Percentiles rank a stretch among this genome's conserved stretches.
Evolutionary conservation across 2,888 invertebrate genomes (phyloP).

Genomic region (Eupithecia subfuscata): DNA sequence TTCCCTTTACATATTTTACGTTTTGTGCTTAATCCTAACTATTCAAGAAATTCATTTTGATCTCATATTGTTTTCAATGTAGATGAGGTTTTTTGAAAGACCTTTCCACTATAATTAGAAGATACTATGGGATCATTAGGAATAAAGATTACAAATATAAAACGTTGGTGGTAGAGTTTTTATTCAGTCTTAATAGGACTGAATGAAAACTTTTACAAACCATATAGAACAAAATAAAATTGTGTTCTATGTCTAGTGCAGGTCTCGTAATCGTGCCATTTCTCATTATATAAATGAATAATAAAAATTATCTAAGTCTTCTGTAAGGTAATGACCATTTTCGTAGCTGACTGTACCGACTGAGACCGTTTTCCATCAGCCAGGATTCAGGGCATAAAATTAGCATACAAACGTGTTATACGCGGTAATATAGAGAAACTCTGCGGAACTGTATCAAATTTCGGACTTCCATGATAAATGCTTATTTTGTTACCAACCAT

Average conservation of each 20-base stretch:
- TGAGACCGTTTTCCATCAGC: constrained; percentile 74
- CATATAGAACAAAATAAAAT: not conserved
- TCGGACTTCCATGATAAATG: constrained; percentile 43
- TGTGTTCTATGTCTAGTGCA: not conserved
- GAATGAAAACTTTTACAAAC: not conserved
- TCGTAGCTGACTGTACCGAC: constrained; percentile 59
- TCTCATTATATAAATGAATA: not conserved
- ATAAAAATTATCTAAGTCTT: too few relatives aligned
- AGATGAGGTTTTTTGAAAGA: too few relatives aligned
- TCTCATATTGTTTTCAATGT: too few relatives aligned
- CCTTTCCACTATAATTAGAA: too few relatives aligned
- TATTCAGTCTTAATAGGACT: not conserved
- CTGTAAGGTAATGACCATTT: not conserved
- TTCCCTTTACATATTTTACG: not conserved
- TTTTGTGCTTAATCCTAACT: not conserved
- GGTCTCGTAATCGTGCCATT: not conserved
- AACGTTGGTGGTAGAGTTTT: not conserved
- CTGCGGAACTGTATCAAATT: constrained; percentile 61
- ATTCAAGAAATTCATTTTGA: too few relatives aligned
- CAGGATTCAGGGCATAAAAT: constrained; percentile 76
- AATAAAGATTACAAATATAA: not conserved
- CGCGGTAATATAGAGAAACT: constrained; percentile 67
- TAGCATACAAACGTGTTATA: constrained; percentile 79
- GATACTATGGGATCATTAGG: not conserved
- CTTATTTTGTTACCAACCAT: constrained; percentile 40